Evolutionary conservation across 2,797 vertebrate species (phyloP).

Genomic region (Periophthalmus magnuspinnatus): DNA sequence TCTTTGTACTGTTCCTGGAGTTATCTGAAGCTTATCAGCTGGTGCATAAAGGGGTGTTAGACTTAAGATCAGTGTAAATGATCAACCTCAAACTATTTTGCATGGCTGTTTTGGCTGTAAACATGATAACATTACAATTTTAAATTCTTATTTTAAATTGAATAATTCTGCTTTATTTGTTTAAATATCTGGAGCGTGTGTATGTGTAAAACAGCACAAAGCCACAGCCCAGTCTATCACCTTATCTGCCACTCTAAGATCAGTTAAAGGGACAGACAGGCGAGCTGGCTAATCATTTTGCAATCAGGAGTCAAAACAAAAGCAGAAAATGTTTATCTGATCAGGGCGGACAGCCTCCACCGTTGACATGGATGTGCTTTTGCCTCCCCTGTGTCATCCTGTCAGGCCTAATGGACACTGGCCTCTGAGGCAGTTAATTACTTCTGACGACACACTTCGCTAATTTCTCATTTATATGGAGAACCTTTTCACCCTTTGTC

Average conservation of each 20-base stretch:
- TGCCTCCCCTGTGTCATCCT: slow-evolving; percentile 84
- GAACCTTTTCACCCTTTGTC: slow-evolving; percentile 82
- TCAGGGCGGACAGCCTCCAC: slow-evolving; percentile 88
- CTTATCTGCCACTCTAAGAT: slow-evolving; percentile 71
- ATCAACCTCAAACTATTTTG: slow-evolving; percentile 43
- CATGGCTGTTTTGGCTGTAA: background rate
- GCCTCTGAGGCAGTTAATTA: slow-evolving; percentile 90
- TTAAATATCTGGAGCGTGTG: slow-evolving; percentile 8
- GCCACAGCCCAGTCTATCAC: slow-evolving; percentile 59
- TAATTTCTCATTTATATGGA: slow-evolving; percentile 94
- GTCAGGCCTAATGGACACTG: slow-evolving; percentile 91
- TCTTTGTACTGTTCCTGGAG: slow-evolving; percentile 18
- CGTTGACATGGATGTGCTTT: slow-evolving; percentile 86
- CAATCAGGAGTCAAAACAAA: slow-evolving; percentile 88
- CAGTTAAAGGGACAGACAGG: slow-evolving; percentile 73
- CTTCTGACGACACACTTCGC: slow-evolving; percentile 90
- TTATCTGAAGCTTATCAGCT: slow-evolving; percentile 54
- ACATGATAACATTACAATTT: background rate
- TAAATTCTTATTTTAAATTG: background rate
- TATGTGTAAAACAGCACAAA: slow-evolving; percentile 32
- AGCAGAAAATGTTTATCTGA: slow-evolving; percentile 90
- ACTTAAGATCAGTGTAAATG: slow-evolving; percentile 60
- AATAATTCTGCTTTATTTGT: background rate
- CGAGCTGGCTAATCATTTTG: slow-evolving; percentile 84
- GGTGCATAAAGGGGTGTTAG: slow-evolving; percentile 51